Percentiles rank a stretch among this genome's conserved stretches.
phyloP scores from a whole-genome alignment of 2,888 invertebrate species.

The Coelogynopora nodosa region DNA sequence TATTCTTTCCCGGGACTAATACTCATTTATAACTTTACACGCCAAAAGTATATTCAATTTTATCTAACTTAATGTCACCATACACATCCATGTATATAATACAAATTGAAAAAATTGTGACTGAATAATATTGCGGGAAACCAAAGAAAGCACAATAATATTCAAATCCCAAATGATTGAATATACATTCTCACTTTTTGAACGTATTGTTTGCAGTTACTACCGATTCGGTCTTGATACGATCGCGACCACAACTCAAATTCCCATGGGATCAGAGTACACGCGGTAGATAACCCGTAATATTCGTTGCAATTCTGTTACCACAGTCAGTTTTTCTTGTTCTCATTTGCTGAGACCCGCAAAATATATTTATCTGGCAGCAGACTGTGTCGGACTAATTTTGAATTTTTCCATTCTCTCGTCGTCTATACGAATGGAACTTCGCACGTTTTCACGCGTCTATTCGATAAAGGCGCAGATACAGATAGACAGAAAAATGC shows the following conservation, averaged over 20 bases:
- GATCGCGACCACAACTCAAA: background rate
- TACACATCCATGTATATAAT: too few relatives aligned
- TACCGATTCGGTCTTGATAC: too few relatives aligned
- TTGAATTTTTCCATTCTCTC: background rate
- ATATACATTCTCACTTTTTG: too few relatives aligned
- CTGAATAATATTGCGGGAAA: too few relatives aligned
- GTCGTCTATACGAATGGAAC: background rate
- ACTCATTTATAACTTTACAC: background rate
- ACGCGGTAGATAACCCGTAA: too few relatives aligned
- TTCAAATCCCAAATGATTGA: too few relatives aligned
- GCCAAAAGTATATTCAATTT: background rate
- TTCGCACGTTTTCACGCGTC: background rate
- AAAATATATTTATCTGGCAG: background rate
- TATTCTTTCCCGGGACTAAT: background rate
- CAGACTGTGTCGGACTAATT: background rate
- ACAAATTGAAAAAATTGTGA: too few relatives aligned
- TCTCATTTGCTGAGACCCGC: too few relatives aligned
- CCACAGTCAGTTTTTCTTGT: too few relatives aligned
- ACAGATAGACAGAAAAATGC: background rate
- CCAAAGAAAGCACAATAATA: too few relatives aligned
- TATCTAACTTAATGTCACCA: background rate
- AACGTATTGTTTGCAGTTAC: too few relatives aligned
- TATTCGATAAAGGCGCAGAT: background rate
- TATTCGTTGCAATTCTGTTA: too few relatives aligned
- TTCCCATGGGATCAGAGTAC: background rate